phyloP scores from a whole-genome alignment of 2,888 invertebrate genomes.

The Caenorhabditis zanzibari region DNA sequence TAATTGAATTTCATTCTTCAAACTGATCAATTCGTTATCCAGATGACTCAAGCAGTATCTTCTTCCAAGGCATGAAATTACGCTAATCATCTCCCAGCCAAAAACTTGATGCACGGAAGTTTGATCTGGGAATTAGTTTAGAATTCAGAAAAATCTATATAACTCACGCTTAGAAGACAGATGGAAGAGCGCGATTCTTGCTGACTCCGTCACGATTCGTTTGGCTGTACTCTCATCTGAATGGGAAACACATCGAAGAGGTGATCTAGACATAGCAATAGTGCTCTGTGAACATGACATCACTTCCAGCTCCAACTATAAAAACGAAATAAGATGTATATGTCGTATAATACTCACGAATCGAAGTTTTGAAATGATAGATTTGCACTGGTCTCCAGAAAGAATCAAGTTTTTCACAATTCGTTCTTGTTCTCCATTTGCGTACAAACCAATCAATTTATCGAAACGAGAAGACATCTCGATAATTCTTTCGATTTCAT shows the following conservation, averaged over 20 bases:
- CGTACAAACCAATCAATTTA: conserved; percentile 31
- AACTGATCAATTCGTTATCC: conserved; percentile 9
- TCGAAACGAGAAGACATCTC: conserved; percentile 25
- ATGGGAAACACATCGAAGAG: neutral
- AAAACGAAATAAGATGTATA: neutral
- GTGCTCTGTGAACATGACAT: conserved; percentile 3
- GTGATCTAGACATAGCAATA: neutral
- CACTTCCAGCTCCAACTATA: conserved; percentile 42
- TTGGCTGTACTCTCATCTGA: conserved; percentile 24
- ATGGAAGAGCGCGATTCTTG: conserved; percentile 35
- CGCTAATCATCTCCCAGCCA: conserved; percentile 31
- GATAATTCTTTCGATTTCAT: conserved; percentile 26
- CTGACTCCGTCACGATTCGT: conserved; percentile 12
- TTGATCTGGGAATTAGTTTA: conserved; percentile 32
- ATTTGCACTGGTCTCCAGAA: neutral
- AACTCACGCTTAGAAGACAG: conserved; percentile 27
- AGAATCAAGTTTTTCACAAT: conserved; percentile 2
- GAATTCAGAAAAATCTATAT: neutral
- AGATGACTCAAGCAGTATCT: conserved; percentile 37
- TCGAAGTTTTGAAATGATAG: conserved; percentile 7
- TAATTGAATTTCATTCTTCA: conserved; percentile 21
- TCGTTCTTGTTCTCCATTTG: neutral
- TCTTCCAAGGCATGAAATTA: neutral
- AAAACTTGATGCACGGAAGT: conserved; percentile 6
- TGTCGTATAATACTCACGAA: conserved; percentile 8